Conservation (phyloP, 2,113 vertebrate genomes). For the Sceloporus tristichus region DNA sequence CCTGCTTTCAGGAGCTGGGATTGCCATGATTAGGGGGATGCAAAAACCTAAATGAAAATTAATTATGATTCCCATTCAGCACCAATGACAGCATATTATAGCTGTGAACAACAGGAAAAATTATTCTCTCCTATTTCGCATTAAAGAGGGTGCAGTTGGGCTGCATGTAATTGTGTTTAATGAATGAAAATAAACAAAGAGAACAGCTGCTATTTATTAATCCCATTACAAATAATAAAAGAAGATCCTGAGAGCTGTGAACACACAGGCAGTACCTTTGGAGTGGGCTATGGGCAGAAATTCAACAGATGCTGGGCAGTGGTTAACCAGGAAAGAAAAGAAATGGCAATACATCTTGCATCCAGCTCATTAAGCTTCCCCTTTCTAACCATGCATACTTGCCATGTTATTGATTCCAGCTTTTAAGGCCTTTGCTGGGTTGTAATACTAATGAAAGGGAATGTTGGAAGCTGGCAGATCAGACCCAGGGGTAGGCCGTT, state of each 20-base stretch:
- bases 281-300: conserved; percentile 39
- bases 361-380: conserved; percentile 31
- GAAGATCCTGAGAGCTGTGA: conserved; percentile 76
- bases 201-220: conserved; percentile 84
- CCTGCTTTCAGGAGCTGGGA: conserved; percentile 69
- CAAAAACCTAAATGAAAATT: conserved; percentile 76
- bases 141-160: conserved; percentile 77
- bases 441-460: neutral
- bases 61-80: conserved; percentile 79
- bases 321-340: conserved; percentile 22
- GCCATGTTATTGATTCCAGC: conserved; percentile 21
- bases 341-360: conserved; percentile 13
- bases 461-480: neutral
- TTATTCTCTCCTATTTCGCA: conserved; percentile 75
- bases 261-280: conserved; percentile 61
- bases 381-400: accelerated
- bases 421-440: conserved; percentile 18
- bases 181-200: conserved; percentile 82
- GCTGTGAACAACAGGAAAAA: conserved; percentile 77
- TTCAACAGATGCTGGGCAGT: conserved; percentile 64
- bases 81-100: conserved; percentile 75
- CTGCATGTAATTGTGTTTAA: conserved; percentile 82
- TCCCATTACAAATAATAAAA: conserved; percentile 78
- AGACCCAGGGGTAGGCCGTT: neutral
- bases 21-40: conserved; percentile 72